Evolutionary conservation across 2,113 vertebrate species (phyloP), one percentile per base, ranked within the genome.

Genomic region (Papio anubis): DNA sequence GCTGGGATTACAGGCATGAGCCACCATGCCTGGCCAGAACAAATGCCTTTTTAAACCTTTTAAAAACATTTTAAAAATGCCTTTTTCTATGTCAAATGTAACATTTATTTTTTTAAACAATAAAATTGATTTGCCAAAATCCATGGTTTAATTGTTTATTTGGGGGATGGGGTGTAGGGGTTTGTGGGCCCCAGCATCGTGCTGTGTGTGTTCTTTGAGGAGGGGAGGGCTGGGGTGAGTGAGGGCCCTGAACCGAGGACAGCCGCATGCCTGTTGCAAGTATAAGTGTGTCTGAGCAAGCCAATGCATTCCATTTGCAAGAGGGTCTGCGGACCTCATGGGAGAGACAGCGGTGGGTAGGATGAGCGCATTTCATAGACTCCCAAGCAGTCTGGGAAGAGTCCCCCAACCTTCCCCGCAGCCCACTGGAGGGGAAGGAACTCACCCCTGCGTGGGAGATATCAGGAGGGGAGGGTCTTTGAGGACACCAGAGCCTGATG

Each of bases 21-120:
- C 61, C 5, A 64, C 61, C 61, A 6, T 13, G 30, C 27, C 30
- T 2, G 61, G 61, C 61, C 55, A 64, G 78, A 81, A 68, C 64
- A 52, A 45, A 57, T 52, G 72, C 91, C 92, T 76, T 76, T 48
- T 76, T 16, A 78, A 59, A 78, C 59, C 72, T 76, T 84, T 14
- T n/a, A 20, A 81, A 43, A 52, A 30, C 0, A 59, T 93, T 92
- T 92, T 94, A 52, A 23, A 91, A 84, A 16, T 68, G 85, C n/a
- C n/a, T 90, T 97, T 98, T 97, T 92, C n/a, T 97, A 96, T 83
- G 45, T 94, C 78, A 92, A 12, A 78, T 79, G 20, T 81, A 38
- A 83, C 90, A 43, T 90, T 38, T 92, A 81, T 95, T 97, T 97
- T 97, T 97, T 89, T 78, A 91, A 96, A 88, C 82, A 96, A 92